Evolutionary conservation across 1,140 invertebrate genomes (phyloP).

Genomic region (Linepithema humile): DNA sequence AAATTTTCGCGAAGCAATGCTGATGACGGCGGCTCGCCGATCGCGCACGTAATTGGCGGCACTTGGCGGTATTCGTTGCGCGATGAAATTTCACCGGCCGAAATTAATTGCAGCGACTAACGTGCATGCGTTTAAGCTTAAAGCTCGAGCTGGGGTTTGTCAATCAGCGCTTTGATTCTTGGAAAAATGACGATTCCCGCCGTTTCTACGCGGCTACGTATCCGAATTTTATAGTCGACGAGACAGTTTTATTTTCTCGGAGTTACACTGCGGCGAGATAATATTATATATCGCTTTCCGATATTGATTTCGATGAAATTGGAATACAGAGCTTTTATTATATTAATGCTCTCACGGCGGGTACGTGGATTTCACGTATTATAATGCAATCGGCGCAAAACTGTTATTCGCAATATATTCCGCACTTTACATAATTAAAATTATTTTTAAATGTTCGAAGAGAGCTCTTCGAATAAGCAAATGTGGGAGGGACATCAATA

Average conservation of each 20-base stretch:
- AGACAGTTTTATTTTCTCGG: conserved; percentile 10
- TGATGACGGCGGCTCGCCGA: conserved; percentile 27
- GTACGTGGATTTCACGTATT: conserved; percentile 23
- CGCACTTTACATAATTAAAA: conserved; percentile 44
- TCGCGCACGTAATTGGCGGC: conserved; percentile 22
- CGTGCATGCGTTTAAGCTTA: background rate
- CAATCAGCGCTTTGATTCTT: conserved; percentile 15
- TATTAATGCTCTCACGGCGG: conserved; percentile 26
- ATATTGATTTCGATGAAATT: conserved; percentile 49
- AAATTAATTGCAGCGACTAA: conserved; percentile 40
- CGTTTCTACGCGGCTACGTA: background rate
- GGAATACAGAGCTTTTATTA: conserved; percentile 50
- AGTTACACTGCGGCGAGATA: conserved; percentile 13
- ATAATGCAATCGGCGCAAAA: conserved; percentile 42
- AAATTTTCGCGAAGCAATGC: conserved; percentile 29
- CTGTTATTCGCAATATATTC: conserved; percentile 43
- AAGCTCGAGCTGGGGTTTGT: conserved; percentile 22
- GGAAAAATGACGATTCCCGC: background rate
- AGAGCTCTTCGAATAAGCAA: conserved; percentile 7
- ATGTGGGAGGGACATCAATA: background rate
- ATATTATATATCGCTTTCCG: conserved; percentile 47
- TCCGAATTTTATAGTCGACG: conserved; percentile 1
- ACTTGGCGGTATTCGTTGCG: background rate
- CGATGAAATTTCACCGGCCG: conserved; percentile 26
- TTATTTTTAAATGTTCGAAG: conserved; percentile 25